phyloP scores from a whole-genome alignment of 1,140 invertebrate species.

The Harpegnathos saltator region DNA sequence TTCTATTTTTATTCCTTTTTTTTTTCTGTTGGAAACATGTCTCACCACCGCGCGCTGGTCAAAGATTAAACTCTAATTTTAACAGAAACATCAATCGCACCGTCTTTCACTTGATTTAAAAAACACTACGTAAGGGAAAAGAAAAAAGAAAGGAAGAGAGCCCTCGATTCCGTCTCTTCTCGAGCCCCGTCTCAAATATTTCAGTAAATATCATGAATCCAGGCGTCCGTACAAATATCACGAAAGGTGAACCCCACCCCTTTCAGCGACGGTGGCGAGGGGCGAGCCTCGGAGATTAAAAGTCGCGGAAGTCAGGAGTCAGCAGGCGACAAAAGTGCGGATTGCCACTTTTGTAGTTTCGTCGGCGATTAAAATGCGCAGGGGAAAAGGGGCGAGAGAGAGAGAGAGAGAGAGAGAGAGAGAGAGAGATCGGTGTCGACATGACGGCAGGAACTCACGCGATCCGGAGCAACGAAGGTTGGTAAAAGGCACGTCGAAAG shows the following conservation, averaged over 20 bases:
- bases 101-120: no score
- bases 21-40: no score
- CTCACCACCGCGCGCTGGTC: no score
- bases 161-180: background rate
- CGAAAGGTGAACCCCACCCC: constrained; percentile 43
- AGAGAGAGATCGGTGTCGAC: constrained; percentile 24
- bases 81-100: background rate
- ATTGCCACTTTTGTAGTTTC: constrained; percentile 68
- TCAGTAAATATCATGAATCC: constrained; percentile 23
- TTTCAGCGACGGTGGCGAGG: constrained; percentile 6
- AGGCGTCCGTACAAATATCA: constrained; percentile 49
- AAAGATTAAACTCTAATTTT: background rate
- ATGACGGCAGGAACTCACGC: constrained; percentile 21
- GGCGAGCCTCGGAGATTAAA: constrained; percentile 62
- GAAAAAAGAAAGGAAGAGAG: no score
- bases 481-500: background rate
- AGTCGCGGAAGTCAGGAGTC: constrained; percentile 63
- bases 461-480: background rate
- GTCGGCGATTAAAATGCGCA: constrained; percentile 16
- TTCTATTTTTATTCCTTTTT: background rate
- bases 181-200: background rate
- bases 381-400: no score
- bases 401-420: background rate
- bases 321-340: constrained; percentile 64
- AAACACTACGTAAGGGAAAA: no score